phyloP scores from a whole-genome alignment of 1,140 invertebrate species.

The Colletes latitarsis region DNA sequence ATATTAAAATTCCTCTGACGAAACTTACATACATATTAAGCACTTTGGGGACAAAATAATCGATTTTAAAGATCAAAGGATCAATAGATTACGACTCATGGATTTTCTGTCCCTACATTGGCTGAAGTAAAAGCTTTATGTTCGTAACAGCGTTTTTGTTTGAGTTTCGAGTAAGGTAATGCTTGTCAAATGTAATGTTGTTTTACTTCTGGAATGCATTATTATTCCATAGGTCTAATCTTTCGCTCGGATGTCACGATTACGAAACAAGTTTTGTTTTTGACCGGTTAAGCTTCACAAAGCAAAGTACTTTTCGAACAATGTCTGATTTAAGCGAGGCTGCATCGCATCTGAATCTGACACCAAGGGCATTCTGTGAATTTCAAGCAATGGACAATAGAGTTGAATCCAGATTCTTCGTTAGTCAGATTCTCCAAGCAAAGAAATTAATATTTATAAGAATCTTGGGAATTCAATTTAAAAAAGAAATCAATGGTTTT shows the following conservation, averaged over 20 bases:
- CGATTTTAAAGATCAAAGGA: not conserved
- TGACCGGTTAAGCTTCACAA: not conserved
- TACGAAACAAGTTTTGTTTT: not conserved
- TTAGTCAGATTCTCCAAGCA: not conserved
- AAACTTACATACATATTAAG: not conserved
- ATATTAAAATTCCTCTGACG: not conserved
- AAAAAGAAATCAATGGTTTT: not conserved
- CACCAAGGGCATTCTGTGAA: not conserved
- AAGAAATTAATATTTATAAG: not conserved
- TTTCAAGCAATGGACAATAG: not conserved
- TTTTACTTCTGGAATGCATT: not conserved
- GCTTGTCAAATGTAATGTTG: too few species aligned
- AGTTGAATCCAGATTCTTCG: not conserved
- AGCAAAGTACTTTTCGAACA: not conserved
- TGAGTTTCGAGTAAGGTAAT: too few species aligned
- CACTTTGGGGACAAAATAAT: not conserved
- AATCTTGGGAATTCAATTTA: not conserved
- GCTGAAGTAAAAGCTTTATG: too few species aligned
- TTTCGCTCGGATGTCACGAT: not conserved
- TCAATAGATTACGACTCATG: too few species aligned
- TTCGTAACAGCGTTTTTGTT: too few species aligned
- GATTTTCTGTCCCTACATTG: too few species aligned
- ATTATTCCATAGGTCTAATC: not conserved
- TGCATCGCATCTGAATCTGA: not conserved
- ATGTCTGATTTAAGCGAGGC: not conserved